Evolutionary conservation across 2,888 invertebrate species (phyloP).

Genomic region (Cantharis lateralis): DNA sequence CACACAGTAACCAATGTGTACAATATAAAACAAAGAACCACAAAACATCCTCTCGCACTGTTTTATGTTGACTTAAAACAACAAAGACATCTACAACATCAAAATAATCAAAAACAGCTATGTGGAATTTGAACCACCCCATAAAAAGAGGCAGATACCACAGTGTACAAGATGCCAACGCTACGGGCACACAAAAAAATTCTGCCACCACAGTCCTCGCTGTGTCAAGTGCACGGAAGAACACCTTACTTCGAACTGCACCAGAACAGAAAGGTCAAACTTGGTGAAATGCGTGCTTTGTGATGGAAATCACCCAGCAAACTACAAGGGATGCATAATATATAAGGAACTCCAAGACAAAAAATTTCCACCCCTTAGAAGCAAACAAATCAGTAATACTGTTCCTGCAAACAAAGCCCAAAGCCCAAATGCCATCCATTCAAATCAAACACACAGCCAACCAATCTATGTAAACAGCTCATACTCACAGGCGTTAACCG

Average conservation of each 20-base stretch:
- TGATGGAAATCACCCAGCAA: slow-evolving; percentile 11
- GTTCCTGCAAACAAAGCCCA: not conserved
- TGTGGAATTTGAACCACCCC: slow-evolving; percentile 3
- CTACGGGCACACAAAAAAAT: slow-evolving; percentile 8
- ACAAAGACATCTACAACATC: slow-evolving; percentile 7
- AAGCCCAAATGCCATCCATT: no score
- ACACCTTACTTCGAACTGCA: slow-evolving; percentile 20
- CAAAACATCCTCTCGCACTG: slow-evolving; percentile 3
- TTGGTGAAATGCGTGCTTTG: not conserved
- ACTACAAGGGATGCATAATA: slow-evolving; percentile 15
- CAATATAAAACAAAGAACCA: not conserved
- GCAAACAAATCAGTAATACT: not conserved
- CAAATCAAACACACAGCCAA: no score
- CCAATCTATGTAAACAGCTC: no score
- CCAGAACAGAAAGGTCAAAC: not conserved
- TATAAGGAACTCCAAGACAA: slow-evolving; percentile 1
- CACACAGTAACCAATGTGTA: not conserved
- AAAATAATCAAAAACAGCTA: not conserved
- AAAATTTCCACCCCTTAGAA: not conserved
- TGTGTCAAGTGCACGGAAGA: slow-evolving; percentile 32
- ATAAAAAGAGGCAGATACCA: not conserved
- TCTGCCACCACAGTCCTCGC: not conserved
- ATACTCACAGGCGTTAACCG: no score
- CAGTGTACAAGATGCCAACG: slow-evolving; percentile 14
- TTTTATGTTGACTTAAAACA: slow-evolving; percentile 4